A percentile compares a stretch with the other conserved stretches of the same genome.
These are phyloP conservation scores for Phymatocera aterrima DNA, from an alignment of 2,888 invertebrate species.

Conservation along the genomic window DNA sequence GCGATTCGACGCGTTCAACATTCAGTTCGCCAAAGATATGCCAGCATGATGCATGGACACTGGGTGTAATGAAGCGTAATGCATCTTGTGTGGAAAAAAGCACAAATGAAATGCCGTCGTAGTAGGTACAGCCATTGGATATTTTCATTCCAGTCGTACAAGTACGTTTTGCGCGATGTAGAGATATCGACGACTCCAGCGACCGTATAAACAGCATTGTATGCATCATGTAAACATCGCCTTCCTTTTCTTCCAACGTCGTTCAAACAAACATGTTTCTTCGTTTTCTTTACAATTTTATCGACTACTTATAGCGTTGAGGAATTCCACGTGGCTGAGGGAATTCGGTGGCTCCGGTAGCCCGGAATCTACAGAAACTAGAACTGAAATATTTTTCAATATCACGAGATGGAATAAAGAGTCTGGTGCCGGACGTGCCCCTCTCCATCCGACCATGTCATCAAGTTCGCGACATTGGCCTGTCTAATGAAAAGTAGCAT, in stretches of 20 bases:
- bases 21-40: conserved; percentile 34
- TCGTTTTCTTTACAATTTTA: too few species aligned
- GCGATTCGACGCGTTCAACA: conserved; percentile 30
- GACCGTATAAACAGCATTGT: neutral
- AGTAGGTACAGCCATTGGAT: neutral
- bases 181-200: conserved; percentile 5
- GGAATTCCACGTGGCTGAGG: neutral
- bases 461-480: too few species aligned
- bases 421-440: too few species aligned
- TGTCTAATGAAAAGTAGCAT: too few species aligned
- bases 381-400: too few species aligned
- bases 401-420: too few species aligned
- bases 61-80: conserved; percentile 37
- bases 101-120: conserved; percentile 26
- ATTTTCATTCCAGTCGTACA: neutral
- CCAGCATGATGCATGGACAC: conserved; percentile 41
- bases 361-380: too few species aligned
- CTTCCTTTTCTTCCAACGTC: neutral
- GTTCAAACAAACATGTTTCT: neutral
- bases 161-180: neutral
- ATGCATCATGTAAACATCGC: neutral
- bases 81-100: conserved; percentile 19
- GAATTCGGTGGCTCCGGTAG: too few species aligned
- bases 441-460: too few species aligned
- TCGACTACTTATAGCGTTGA: neutral